Conservation (phyloP, 2,888 invertebrate genomes). For the Boloria euphrosyne region DNA sequence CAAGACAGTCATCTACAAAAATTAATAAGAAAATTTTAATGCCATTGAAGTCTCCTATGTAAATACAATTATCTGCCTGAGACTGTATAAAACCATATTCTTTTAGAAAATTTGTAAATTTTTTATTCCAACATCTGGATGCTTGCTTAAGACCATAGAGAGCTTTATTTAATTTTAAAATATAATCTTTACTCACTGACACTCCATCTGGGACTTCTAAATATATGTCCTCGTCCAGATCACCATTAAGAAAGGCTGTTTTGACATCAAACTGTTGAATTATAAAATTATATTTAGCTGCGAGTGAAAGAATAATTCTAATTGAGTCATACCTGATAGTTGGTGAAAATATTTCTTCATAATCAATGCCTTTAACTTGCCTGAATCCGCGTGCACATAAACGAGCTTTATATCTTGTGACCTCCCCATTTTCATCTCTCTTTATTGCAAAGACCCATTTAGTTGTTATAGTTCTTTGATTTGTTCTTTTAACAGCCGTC, state of each 20-base stretch:
- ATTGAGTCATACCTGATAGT: constrained; percentile 27
- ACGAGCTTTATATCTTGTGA: constrained; percentile 24
- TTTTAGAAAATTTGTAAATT: constrained; percentile 3
- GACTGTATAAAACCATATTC: constrained; percentile 26
- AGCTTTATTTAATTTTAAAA: constrained; percentile 30
- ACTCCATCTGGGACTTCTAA: constrained; percentile 25
- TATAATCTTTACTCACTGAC: constrained; percentile 18
- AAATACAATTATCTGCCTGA: constrained; percentile 44
- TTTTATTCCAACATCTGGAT: constrained; percentile 16
- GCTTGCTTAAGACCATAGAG: constrained; percentile 31
- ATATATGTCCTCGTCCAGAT: constrained; percentile 16
- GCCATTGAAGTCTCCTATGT: constrained; percentile 37
- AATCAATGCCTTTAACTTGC: constrained; percentile 23
- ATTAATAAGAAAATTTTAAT: constrained; percentile 44
- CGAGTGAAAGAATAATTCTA: constrained; percentile 24
- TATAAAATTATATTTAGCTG: constrained; percentile 21
- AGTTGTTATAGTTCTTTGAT: constrained; percentile 38
- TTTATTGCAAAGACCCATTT: constrained; percentile 44
- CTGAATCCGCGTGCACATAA: constrained; percentile 26
- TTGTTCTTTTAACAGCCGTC: constrained; percentile 33
- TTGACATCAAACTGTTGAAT: constrained; percentile 30
- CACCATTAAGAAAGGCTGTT: constrained; percentile 24
- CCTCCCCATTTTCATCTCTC: constrained; percentile 10
- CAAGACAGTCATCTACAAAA: constrained; percentile 47
- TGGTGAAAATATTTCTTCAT: constrained; percentile 24